Percentiles rank a stretch among this genome's conserved stretches.
Evolutionary conservation across 2,797 vertebrate species (phyloP).

Genomic region (Pseudomugil gertrudae): DNA sequence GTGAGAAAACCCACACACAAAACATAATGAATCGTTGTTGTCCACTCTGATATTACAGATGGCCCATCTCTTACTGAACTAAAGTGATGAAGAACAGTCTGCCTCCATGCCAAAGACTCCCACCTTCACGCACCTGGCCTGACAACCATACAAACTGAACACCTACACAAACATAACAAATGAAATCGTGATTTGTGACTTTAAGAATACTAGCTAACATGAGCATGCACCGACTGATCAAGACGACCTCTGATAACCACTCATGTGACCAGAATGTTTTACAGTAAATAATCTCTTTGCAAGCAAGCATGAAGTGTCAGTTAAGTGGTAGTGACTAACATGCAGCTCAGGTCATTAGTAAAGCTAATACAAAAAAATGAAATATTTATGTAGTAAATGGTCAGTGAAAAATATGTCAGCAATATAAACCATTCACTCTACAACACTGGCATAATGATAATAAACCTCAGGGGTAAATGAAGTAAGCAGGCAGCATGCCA

Average conservation of each 20-base stretch:
- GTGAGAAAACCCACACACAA: neutral
- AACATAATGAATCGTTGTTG: neutral
- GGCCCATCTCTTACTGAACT: neutral
- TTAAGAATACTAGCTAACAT: constrained; percentile 20
- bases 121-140: constrained; percentile 33
- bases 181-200: constrained; percentile 23
- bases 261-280: constrained; percentile 7
- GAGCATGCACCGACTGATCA: constrained; percentile 9
- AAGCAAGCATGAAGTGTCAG: constrained; percentile 15
- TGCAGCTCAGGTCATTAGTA: constrained; percentile 12
- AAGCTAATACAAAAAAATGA: constrained; percentile 1
- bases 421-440: constrained; percentile 15
- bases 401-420: constrained; percentile 2
- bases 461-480: constrained; percentile 30
- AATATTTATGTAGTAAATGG: neutral
- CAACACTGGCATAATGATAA: constrained; percentile 10
- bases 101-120: neutral
- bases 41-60: neutral
- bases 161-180: constrained; percentile 33
- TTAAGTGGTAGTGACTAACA: neutral
- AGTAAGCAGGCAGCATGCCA: constrained; percentile 67
- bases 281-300: neutral
- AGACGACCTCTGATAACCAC: constrained; percentile 12
- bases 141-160: constrained; percentile 44
- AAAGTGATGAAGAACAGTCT: neutral